Conservation (phyloP, 1,140 invertebrate genomes). For the Polypedilum pembai region DNA sequence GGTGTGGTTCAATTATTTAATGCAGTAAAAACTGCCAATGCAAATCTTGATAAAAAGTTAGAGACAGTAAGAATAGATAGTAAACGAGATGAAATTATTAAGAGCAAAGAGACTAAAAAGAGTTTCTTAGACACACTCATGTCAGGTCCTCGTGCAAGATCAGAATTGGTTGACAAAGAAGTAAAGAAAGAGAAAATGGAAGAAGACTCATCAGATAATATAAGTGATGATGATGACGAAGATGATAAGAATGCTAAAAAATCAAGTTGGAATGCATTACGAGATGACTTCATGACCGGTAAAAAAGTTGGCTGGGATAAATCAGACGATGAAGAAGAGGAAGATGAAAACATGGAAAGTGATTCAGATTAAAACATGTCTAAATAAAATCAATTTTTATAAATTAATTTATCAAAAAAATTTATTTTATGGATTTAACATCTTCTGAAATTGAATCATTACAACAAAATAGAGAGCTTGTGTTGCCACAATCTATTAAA, state of each 20-base stretch:
- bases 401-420: background rate
- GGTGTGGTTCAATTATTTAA: conserved; percentile 90
- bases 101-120: conserved; percentile 68
- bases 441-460: no score
- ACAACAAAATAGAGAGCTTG: no score
- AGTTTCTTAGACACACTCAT: conserved; percentile 75
- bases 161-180: conserved; percentile 49
- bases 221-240: conserved; percentile 38
- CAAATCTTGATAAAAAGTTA: conserved; percentile 63
- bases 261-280: conserved; percentile 50
- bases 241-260: conserved; percentile 35
- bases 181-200: conserved; percentile 45
- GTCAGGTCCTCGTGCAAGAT: conserved; percentile 57
- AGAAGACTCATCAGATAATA: conserved; percentile 44
- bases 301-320: conserved; percentile 87
- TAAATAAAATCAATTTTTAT: background rate
- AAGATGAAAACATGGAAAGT: background rate
- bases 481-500: background rate
- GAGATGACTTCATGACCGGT: conserved; percentile 81
- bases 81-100: conserved; percentile 71
- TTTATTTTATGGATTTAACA: background rate
- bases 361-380: background rate
- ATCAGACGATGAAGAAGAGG: conserved; percentile 40
- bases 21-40: conserved; percentile 78
- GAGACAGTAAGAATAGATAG: conserved; percentile 63